These are phyloP conservation scores for Protodeltote pygarga DNA, from an alignment of 2,888 invertebrate species.

Conservation along the genomic window DNA sequence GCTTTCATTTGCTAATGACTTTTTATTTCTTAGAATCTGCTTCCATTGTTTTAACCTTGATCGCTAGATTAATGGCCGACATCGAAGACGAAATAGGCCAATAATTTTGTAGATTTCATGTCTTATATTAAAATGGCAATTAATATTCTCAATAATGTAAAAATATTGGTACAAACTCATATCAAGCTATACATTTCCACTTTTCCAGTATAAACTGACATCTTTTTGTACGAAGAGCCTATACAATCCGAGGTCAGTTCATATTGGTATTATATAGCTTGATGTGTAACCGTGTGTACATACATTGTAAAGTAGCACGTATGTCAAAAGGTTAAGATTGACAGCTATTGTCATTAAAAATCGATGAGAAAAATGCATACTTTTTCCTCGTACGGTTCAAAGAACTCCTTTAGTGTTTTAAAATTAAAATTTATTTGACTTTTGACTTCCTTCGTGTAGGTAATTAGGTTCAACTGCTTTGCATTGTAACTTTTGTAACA, in stretches of 20 bases:
- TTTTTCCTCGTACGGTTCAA: constrained; percentile 26
- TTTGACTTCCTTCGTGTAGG: constrained; percentile 28
- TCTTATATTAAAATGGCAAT: neutral
- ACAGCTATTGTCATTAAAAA: constrained; percentile 4
- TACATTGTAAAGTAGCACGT: constrained; percentile 2
- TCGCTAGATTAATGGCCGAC: constrained; percentile 23
- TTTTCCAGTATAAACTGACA: no score
- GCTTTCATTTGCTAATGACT: constrained; percentile 34
- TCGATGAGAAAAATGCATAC: constrained; percentile 7
- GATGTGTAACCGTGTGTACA: no score
- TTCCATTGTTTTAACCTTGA: constrained; percentile 27
- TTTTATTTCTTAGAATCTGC: constrained; percentile 31
- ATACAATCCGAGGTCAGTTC: no score
- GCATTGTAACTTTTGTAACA: constrained; percentile 10
- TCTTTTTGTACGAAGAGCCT: no score
- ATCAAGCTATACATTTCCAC: no score
- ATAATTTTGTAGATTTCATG: constrained; percentile 8
- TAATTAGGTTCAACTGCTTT: neutral
- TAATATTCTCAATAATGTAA: constrained; percentile 10
- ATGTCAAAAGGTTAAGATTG: constrained; percentile 2
- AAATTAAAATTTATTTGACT: constrained; percentile 44
- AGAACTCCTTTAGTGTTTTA: constrained; percentile 28
- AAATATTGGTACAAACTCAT: no score
- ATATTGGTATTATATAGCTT: no score
- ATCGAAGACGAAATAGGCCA: constrained; percentile 26